Evolutionary conservation across 2,113 vertebrate genomes (phyloP), one percentile per base, ranked within the genome.

Genomic region (Serilophus lunatus): DNA sequence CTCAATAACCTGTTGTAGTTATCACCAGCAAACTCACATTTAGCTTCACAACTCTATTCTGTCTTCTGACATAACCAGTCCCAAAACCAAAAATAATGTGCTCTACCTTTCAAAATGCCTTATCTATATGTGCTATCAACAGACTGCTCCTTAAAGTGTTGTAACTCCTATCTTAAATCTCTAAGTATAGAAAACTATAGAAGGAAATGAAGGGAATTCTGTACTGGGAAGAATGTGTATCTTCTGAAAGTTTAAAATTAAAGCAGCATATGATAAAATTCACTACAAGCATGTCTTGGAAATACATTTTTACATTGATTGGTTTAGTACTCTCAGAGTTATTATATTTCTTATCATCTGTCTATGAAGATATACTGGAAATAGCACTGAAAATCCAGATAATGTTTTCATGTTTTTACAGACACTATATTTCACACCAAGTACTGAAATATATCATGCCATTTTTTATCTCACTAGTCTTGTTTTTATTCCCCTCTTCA

Each of bases 401-500:
- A 80, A 86, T 70, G 63, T 92, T 93, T 94, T 74, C 64, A 53
- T 92, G 75, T 24, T 93, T 92, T 94, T 80, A 63, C 8, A 4
- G 82, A 59, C 68, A 33, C 51, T 66, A 1, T 84, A 66, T 95
- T 95, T 92, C 69, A 93, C 54, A 78, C 71, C 29, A 92, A 90
- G 68, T 45, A 35, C 71, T 63, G 35, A 35, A 86, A 70, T 88
- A 45, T 70, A 65, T 92, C 66, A 49, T 53, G 76, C 22, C 7
- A 38, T 95, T 90, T 88, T 85, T 85, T 92, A 90, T 80, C 63
- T 61, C 70, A 29, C 31, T 7, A 25, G 13, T 47, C 64, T 85
- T 70, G 54, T 66, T 90, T 97, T 92, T 92, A 90, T 93, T 92
- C 47, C 23, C 3, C 20, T 83, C 85, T 83, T 94, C 56, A 82